phyloP scores from a whole-genome alignment of 2,888 invertebrate genomes.

The Meiosimyza decipiens region DNA sequence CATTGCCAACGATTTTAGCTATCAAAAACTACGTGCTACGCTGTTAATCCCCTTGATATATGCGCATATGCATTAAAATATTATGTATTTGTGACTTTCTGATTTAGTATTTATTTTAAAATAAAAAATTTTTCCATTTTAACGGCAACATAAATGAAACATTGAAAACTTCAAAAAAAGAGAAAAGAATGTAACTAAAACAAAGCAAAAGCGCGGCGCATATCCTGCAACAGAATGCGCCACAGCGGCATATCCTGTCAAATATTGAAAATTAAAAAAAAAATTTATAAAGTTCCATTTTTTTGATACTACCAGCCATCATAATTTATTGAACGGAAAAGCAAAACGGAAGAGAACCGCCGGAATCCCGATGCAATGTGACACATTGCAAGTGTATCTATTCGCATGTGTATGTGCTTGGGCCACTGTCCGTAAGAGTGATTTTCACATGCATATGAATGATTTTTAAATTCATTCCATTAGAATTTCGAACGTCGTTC shows the following conservation, averaged over 20 bases:
- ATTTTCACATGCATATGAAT: constrained; percentile 30
- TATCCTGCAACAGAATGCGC: background rate
- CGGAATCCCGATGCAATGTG: constrained; percentile 15
- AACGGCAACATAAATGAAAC: too few species aligned
- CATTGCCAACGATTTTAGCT: too few species aligned
- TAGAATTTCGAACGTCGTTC: constrained; percentile 23
- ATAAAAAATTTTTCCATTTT: too few species aligned
- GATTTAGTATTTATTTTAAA: too few species aligned
- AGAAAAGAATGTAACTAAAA: too few species aligned
- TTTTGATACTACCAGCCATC: constrained; percentile 6
- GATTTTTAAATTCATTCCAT: constrained; percentile 22
- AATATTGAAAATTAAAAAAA: background rate
- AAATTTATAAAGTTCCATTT: background rate
- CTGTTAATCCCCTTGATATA: too few species aligned
- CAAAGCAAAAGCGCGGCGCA: too few species aligned
- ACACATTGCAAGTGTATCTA: constrained; percentile 11
- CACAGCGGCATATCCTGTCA: constrained; percentile 7
- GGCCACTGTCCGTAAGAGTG: background rate
- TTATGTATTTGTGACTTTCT: too few species aligned
- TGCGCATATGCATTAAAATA: too few species aligned
- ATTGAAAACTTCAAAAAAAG: too few species aligned
- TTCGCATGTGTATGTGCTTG: background rate
- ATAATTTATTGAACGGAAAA: constrained; percentile 33
- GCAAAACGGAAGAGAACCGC: constrained; percentile 19
- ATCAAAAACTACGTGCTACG: too few species aligned